Conservation (phyloP, 2,888 invertebrate genomes). For the Notocelia uddmanniana region DNA sequence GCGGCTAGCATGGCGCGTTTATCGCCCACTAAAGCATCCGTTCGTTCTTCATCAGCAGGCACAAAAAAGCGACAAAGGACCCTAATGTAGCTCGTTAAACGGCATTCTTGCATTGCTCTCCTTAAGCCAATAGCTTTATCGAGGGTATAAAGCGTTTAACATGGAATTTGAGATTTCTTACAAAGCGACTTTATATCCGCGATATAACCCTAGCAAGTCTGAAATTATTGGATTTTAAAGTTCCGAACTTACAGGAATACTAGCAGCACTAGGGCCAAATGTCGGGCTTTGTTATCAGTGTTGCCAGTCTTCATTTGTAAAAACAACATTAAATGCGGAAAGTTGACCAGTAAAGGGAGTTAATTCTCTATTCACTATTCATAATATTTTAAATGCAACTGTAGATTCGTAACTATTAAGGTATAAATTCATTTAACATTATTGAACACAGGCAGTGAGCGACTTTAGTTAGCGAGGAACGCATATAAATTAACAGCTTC, state of each 20-base stretch:
- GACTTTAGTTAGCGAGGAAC: conserved; percentile 40
- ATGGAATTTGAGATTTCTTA: not conserved
- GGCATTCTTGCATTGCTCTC: not conserved
- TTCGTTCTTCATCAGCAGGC: not conserved
- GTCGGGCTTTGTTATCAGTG: not conserved
- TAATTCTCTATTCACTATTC: conserved; percentile 30
- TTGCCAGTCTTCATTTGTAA: conserved; percentile 7
- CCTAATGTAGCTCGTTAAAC: not conserved
- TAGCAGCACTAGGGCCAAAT: not conserved
- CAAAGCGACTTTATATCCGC: not conserved
- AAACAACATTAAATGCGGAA: conserved; percentile 2
- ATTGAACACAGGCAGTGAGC: conserved; percentile 47
- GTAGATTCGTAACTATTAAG: conserved; percentile 39
- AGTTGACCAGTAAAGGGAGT: conserved; percentile 18
- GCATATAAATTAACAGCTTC: conserved; percentile 32
- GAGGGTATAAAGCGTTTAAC: not conserved
- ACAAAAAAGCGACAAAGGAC: not conserved
- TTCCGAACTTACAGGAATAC: not conserved
- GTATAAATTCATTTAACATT: conserved; percentile 42
- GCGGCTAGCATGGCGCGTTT: not conserved
- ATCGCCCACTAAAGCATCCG: not conserved
- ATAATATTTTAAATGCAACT: conserved; percentile 43
- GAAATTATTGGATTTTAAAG: not conserved
- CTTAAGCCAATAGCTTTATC: not conserved
- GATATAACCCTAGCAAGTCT: conserved; percentile 3